phyloP scores from a whole-genome alignment of 2,888 invertebrate genomes.

The Tenthredo distinguenda region DNA sequence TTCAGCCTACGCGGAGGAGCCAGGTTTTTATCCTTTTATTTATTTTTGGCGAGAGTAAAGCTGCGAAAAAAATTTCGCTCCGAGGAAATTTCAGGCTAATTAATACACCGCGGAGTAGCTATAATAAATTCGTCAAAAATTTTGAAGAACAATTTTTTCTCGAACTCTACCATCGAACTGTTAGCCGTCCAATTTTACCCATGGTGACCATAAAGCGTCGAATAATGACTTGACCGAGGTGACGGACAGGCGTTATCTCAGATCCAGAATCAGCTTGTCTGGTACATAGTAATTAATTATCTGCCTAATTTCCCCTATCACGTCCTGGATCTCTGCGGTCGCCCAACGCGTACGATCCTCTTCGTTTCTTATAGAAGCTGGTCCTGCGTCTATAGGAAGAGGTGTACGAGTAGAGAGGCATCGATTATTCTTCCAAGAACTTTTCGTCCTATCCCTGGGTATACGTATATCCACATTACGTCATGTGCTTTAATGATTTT shows the following conservation, averaged over 20 bases:
- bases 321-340: constrained; percentile 21
- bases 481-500: not conserved
- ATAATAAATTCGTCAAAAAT: not conserved
- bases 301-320: constrained; percentile 47
- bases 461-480: not conserved
- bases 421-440: constrained; percentile 22
- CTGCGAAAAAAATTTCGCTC: too few relatives aligned
- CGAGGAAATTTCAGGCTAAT: too few relatives aligned
- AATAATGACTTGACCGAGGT: not conserved
- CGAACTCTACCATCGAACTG: not conserved
- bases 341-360: constrained; percentile 35
- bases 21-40: too few relatives aligned
- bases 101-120: too few relatives aligned
- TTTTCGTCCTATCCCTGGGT: constrained; percentile 3
- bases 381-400: not conserved
- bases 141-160: not conserved
- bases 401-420: not conserved
- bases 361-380: not conserved
- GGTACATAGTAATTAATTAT: constrained; percentile 44
- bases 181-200: not conserved
- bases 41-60: too few relatives aligned
- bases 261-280: constrained; percentile 19
- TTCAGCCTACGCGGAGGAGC: too few relatives aligned
- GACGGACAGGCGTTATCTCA: not conserved
- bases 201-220: constrained; percentile 6